These are phyloP conservation scores for Pempheris klunzingeri DNA, from an alignment of 2,797 vertebrate species.

Conservation along the genomic window DNA sequence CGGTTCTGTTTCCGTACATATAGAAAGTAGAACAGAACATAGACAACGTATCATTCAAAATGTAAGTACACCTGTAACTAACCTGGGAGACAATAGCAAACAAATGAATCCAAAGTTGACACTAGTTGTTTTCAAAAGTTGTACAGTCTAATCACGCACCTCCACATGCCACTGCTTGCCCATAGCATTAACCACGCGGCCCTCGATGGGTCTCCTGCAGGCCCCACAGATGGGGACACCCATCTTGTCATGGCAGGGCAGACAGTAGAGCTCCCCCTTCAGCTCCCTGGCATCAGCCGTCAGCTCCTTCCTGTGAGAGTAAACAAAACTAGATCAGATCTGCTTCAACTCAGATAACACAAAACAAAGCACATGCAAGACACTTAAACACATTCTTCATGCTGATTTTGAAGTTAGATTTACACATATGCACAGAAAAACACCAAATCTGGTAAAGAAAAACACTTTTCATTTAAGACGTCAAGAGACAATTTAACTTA, in stretches of 20 bases:
- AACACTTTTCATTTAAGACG: background rate
- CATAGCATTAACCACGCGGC: slow-evolving; percentile 98
- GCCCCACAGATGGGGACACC: slow-evolving; percentile 97
- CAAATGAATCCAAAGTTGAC: background rate
- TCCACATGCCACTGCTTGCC: slow-evolving; percentile 99
- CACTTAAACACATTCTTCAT: background rate
- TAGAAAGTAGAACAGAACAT: background rate
- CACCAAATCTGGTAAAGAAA: background rate
- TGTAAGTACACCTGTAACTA: background rate
- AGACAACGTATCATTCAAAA: background rate
- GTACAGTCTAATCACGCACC: slow-evolving; percentile 79
- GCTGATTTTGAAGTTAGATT: background rate
- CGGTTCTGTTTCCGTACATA: background rate
- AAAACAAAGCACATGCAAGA: background rate
- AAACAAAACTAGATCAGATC: background rate
- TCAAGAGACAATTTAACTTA: background rate
- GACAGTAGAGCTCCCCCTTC: slow-evolving; percentile 95
- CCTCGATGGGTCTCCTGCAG: slow-evolving; percentile 97
- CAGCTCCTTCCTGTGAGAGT: slow-evolving; percentile 91
- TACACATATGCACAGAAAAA: background rate
- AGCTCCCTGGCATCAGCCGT: slow-evolving; percentile 95
- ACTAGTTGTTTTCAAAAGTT: background rate
- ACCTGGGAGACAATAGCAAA: background rate
- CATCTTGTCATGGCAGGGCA: slow-evolving; percentile 99
- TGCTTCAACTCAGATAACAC: background rate